A percentile compares a stretch with the other conserved stretches of the same genome.
phyloP scores from a whole-genome alignment of 2,797 vertebrate genomes.

The Lutra lutra region DNA sequence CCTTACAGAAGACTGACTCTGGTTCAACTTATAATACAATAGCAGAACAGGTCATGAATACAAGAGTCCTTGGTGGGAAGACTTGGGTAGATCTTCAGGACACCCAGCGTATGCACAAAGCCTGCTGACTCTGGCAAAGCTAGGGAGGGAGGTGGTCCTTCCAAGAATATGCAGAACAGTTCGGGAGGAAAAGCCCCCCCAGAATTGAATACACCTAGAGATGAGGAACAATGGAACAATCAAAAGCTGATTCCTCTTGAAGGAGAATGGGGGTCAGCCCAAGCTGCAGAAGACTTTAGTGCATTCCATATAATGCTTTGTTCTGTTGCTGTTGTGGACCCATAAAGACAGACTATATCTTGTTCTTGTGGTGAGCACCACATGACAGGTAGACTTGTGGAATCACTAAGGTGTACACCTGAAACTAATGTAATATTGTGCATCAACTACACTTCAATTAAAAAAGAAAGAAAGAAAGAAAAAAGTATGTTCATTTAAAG shows the following conservation, averaged over 20 bases:
- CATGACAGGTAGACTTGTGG: accelerated
- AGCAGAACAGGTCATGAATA: background rate
- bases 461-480: background rate
- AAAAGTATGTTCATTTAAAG: background rate
- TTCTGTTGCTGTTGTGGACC: background rate
- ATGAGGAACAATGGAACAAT: background rate
- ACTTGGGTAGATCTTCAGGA: background rate
- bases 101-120: accelerated
- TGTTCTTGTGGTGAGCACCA: background rate
- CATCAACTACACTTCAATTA: background rate
- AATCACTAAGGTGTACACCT: background rate
- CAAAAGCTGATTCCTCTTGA: background rate
- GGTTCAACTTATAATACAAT: background rate
- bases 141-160: background rate
- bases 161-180: background rate
- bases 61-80: background rate
- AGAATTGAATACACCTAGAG: background rate
- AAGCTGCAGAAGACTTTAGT: background rate
- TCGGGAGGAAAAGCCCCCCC: background rate
- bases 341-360: background rate
- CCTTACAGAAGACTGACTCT: background rate
- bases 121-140: background rate
- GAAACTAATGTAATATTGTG: background rate
- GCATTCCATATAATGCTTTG: background rate
- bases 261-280: background rate